Conservation (phyloP, 2,888 invertebrate genomes). For the Parasteatoda lunata region DNA sequence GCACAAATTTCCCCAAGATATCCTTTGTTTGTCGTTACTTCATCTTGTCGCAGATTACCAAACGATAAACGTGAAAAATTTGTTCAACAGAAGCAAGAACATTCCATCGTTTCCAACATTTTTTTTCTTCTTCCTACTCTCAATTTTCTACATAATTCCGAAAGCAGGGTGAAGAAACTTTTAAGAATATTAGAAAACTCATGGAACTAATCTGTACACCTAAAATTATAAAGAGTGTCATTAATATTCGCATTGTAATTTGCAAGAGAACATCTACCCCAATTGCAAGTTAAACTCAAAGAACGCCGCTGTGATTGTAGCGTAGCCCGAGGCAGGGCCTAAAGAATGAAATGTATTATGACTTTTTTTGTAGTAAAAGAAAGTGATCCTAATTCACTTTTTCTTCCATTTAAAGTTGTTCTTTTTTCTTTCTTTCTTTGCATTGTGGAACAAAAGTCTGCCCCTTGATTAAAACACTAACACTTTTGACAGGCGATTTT, state of each 20-base stretch:
- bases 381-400: slow-evolving; percentile 1
- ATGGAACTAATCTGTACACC: not conserved
- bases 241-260: not conserved
- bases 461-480: slow-evolving; percentile 58
- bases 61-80: too few species aligned
- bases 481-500: slow-evolving; percentile 52
- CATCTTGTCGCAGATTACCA: too few species aligned
- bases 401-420: not conserved
- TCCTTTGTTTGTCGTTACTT: too few species aligned
- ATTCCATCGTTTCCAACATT: too few species aligned
- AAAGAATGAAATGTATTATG: not conserved
- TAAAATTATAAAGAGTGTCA: not conserved
- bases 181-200: not conserved
- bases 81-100: too few species aligned
- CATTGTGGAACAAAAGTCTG: slow-evolving; percentile 4
- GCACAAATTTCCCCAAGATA: too few species aligned
- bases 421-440: not conserved
- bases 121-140: not conserved
- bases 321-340: not conserved
- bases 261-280: not conserved
- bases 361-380: not conserved
- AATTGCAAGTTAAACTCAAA: not conserved
- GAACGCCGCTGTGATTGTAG: not conserved
- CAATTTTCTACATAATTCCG: not conserved
- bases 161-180: not conserved